These are phyloP conservation scores for Rhineura floridana DNA, from an alignment of 2,113 vertebrate species.

Conservation along the genomic window DNA sequence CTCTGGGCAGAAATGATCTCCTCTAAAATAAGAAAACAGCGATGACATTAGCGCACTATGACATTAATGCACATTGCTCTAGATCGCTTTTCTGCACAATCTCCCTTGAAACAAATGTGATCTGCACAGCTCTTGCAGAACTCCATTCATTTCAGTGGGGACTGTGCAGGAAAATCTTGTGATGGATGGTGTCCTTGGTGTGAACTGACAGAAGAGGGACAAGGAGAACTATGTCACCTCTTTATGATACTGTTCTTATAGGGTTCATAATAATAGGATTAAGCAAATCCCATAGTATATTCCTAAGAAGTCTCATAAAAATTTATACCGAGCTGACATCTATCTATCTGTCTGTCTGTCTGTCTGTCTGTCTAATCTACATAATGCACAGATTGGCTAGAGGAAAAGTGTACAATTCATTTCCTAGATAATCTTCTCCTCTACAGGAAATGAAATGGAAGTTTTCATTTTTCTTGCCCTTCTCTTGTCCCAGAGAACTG, in stretches of 20 bases:
- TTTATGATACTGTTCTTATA: background rate
- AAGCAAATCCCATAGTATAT: background rate
- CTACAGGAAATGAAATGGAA: constrained; percentile 17
- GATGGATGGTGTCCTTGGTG: background rate
- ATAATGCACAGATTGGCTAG: background rate
- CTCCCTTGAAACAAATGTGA: background rate
- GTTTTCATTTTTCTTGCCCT: constrained; percentile 40
- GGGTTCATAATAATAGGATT: background rate
- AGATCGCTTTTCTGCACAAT: background rate
- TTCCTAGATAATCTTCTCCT: constrained; percentile 49
- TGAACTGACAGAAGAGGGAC: background rate
- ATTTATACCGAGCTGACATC: background rate
- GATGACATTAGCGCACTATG: background rate
- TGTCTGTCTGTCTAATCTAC: background rate
- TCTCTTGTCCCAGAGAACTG: constrained; percentile 29
- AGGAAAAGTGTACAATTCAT: constrained; percentile 52
- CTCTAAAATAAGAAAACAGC: background rate
- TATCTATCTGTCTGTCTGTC: background rate
- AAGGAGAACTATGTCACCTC: background rate
- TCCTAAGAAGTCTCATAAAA: background rate
- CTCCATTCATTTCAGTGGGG: background rate
- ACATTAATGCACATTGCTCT: background rate
- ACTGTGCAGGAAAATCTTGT: background rate
- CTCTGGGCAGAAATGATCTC: background rate
- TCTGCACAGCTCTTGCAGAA: background rate